Conservation (phyloP, 2,113 vertebrate genomes). For the Silurus glanis region DNA sequence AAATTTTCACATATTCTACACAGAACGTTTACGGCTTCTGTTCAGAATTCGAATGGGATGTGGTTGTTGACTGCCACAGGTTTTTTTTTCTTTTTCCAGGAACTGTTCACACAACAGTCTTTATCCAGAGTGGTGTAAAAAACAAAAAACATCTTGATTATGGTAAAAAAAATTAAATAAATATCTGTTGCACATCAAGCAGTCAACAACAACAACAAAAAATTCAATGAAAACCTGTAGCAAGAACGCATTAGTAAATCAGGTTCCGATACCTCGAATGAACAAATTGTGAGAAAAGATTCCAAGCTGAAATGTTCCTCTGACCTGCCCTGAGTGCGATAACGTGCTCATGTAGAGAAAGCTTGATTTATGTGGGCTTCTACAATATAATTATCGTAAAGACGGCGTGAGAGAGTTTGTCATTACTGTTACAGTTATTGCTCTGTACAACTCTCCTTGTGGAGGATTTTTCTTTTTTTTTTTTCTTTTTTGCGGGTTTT, state of each 20-base stretch:
- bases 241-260: neutral
- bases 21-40: neutral
- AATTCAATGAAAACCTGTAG: neutral
- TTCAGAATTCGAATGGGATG: neutral
- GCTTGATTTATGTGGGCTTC: neutral
- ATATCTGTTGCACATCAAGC: too few relatives aligned
- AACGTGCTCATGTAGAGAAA: neutral
- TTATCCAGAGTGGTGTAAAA: neutral
- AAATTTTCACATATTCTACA: neutral
- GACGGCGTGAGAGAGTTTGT: neutral
- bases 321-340: neutral
- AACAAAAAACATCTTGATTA: neutral
- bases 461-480: neutral
- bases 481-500: neutral
- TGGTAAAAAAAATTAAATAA: too few relatives aligned
- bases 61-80: neutral
- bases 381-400: conserved; percentile 11
- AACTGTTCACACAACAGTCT: neutral
- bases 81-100: neutral
- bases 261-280: neutral
- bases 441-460: neutral
- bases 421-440: conserved; percentile 11
- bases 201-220: too few relatives aligned
- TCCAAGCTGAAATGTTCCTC: neutral
- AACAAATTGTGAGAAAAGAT: neutral